Conservation (phyloP, 2,113 vertebrate species). For the Murina feae region DNA sequence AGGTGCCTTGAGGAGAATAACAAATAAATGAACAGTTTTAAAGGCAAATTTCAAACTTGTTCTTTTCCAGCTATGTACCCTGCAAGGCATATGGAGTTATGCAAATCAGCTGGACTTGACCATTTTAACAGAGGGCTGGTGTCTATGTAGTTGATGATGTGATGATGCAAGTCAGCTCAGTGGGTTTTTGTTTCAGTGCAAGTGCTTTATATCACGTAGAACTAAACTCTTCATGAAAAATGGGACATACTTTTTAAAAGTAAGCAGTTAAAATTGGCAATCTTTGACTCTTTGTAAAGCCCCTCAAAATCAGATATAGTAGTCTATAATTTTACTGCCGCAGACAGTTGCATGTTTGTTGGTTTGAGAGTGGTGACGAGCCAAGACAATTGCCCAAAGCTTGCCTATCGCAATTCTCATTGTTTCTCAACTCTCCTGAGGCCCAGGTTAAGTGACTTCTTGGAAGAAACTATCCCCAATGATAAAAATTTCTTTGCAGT, state of each 20-base stretch:
- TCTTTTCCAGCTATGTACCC: not conserved
- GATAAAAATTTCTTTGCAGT: not conserved
- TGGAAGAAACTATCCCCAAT: not conserved
- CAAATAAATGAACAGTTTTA: not conserved
- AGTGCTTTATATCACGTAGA: not conserved
- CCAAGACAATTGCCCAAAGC: not conserved
- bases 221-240: not conserved
- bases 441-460: not conserved
- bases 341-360: not conserved
- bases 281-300: not conserved
- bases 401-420: not conserved
- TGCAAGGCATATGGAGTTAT: not conserved
- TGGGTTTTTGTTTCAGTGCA: not conserved
- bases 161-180: not conserved
- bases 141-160: not conserved
- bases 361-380: not conserved
- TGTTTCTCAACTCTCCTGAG: not conserved
- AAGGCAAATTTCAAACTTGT: not conserved
- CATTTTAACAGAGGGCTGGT: not conserved
- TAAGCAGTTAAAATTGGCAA: not conserved
- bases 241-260: not conserved
- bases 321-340: not conserved
- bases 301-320: not conserved
- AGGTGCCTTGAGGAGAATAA: conserved; percentile 36
- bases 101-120: not conserved